Evolutionary conservation across 2,888 invertebrate genomes (phyloP).

Genomic region (Acrobasis repandana): DNA sequence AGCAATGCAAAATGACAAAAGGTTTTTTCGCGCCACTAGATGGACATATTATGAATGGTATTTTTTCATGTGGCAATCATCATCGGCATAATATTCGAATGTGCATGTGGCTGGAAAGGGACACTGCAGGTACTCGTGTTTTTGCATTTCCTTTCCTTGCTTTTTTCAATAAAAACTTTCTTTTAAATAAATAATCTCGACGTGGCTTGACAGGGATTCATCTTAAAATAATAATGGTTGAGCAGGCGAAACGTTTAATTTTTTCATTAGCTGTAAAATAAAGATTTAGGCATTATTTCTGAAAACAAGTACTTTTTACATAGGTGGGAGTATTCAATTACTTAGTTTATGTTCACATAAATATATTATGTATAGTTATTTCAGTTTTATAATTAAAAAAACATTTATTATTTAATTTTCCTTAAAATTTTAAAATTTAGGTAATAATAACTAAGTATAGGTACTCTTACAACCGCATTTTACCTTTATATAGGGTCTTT

Average conservation of each 20-base stretch:
- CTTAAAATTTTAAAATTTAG: too few relatives aligned
- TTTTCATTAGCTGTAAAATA: slow-evolving; percentile 22
- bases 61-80: slow-evolving; percentile 63
- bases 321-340: not conserved
- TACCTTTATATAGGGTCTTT: too few relatives aligned
- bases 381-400: too few relatives aligned
- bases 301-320: not conserved
- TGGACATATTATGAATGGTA: slow-evolving; percentile 32
- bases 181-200: slow-evolving; percentile 82
- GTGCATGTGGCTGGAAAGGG: slow-evolving; percentile 77
- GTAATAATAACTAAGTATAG: too few relatives aligned
- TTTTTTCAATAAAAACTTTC: slow-evolving; percentile 83
- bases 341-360: not conserved
- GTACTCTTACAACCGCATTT: too few relatives aligned
- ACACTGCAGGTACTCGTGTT: slow-evolving; percentile 74
- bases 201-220: slow-evolving; percentile 77
- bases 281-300: not conserved
- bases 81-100: slow-evolving; percentile 65
- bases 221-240: slow-evolving; percentile 75
- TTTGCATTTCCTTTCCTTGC: slow-evolving; percentile 81
- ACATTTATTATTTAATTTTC: too few relatives aligned
- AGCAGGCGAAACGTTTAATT: slow-evolving; percentile 42
- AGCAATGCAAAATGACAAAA: slow-evolving; percentile 48
- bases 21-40: slow-evolving; percentile 48
- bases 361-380: too few relatives aligned